Percentiles rank a stretch among this genome's conserved stretches.
Evolutionary conservation across 1,140 invertebrate species (phyloP).

Genomic region (Drosophila pseudoananassae): DNA sequence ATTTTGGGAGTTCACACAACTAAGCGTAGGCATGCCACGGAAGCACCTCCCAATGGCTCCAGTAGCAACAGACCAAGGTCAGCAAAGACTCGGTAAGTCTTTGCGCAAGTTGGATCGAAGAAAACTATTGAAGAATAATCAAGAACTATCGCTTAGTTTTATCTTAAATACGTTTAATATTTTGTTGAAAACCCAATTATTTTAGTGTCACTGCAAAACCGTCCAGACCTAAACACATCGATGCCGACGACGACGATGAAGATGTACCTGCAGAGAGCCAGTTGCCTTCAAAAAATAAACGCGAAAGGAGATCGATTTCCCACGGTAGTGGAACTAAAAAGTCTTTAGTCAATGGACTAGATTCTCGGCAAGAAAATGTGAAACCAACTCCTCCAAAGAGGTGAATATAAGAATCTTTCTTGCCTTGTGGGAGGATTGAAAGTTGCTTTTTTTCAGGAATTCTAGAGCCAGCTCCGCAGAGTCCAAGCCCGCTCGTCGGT

Average conservation of each 20-base stretch:
- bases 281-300: neutral
- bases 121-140: neutral
- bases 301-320: constrained; percentile 53
- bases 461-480: constrained; percentile 38
- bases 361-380: neutral
- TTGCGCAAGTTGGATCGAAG: neutral
- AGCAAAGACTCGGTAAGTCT: constrained; percentile 9
- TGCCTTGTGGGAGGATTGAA: neutral
- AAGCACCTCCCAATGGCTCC: constrained; percentile 5
- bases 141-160: neutral
- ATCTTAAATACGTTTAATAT: neutral
- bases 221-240: constrained; percentile 27
- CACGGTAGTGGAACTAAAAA: constrained; percentile 13
- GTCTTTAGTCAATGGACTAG: neutral
- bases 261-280: neutral
- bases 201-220: neutral
- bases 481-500: constrained; percentile 32
- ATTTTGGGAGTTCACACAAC: neutral
- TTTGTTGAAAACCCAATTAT: too few relatives aligned
- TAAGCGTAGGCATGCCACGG: constrained; percentile 23
- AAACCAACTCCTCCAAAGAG: neutral
- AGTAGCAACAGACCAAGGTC: neutral
- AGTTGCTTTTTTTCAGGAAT: constrained; percentile 7
- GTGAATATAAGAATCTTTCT: constrained; percentile 1
- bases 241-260: constrained; percentile 13